Percentiles rank a stretch among this genome's conserved stretches.
Evolutionary conservation across 2,797 vertebrate species (phyloP).

Genomic region (Lophotriccus pileatus): DNA sequence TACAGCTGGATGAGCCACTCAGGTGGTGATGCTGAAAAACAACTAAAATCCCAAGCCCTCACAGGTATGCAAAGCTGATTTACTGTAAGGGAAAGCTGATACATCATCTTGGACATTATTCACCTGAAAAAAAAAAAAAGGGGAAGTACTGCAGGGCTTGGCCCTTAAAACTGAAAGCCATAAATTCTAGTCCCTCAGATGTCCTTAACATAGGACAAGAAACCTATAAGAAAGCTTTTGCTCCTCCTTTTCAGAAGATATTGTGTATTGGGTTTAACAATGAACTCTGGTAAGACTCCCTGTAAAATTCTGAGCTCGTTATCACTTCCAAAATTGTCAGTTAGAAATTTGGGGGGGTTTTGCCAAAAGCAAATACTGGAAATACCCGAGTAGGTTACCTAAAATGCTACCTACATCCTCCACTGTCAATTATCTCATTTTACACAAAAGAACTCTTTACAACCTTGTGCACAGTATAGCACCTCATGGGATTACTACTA

Average conservation of each 20-base stretch:
- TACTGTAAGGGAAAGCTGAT: background rate
- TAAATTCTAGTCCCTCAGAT: background rate
- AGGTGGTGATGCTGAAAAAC: background rate
- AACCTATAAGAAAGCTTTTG: background rate
- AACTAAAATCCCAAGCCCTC: background rate
- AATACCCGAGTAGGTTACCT: background rate
- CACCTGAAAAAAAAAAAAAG: background rate
- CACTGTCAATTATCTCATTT: background rate
- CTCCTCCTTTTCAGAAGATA: no score
- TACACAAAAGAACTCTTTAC: background rate
- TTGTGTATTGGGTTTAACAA: background rate
- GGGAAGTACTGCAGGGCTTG: background rate
- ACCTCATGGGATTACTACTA: background rate
- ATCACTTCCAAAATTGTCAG: background rate
- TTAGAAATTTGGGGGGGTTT: background rate
- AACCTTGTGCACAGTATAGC: accelerated
- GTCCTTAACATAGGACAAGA: background rate
- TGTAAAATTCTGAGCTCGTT: background rate
- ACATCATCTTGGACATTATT: background rate
- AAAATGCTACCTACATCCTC: background rate
- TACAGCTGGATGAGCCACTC: background rate
- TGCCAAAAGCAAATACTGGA: background rate
- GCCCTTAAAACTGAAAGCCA: background rate
- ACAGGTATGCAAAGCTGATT: background rate
- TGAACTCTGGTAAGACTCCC: background rate